These are phyloP conservation scores for Idaea straminata DNA, from an alignment of 2,888 invertebrate genomes.

Conservation along the genomic window DNA sequence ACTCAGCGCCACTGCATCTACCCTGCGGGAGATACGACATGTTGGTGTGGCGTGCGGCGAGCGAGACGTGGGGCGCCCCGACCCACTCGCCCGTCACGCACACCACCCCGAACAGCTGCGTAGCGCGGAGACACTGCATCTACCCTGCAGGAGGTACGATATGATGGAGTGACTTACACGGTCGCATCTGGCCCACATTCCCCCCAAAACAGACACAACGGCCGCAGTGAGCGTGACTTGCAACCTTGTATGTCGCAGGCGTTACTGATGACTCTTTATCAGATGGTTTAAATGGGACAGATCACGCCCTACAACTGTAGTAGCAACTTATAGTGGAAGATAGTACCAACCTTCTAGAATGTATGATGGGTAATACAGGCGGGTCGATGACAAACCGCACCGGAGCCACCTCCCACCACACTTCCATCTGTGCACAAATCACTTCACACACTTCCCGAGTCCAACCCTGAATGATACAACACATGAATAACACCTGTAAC, in stretches of 20 bases:
- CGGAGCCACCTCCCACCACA: conserved; percentile 66
- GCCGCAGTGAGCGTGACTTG: too few species aligned
- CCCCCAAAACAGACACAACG: too few species aligned
- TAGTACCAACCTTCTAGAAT: conserved; percentile 61
- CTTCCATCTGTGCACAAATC: conserved; percentile 57
- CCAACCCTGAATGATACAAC: conserved; percentile 34
- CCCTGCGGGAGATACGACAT: conserved; percentile 26
- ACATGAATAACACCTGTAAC: too few species aligned
- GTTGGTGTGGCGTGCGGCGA: conserved; percentile 14
- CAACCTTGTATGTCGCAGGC: too few species aligned
- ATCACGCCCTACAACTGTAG: too few species aligned
- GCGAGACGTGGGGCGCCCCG: conserved; percentile 17
- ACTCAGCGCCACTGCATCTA: conserved; percentile 31
- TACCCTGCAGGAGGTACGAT: conserved; percentile 29
- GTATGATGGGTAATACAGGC: conserved; percentile 36
- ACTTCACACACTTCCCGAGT: conserved; percentile 50
- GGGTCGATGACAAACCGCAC: conserved; percentile 55
- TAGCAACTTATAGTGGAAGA: too few species aligned
- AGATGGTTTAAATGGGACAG: too few species aligned
- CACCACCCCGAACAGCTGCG: conserved; percentile 46
- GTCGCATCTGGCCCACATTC: too few species aligned
- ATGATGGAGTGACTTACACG: conserved; percentile 14
- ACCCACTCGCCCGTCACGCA: conserved; percentile 34
- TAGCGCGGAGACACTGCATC: conserved; percentile 40
- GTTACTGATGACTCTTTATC: too few species aligned